These are phyloP conservation scores for Pantelozetes paolii DNA, from an alignment of 2,888 invertebrate species.

Conservation along the genomic window DNA sequence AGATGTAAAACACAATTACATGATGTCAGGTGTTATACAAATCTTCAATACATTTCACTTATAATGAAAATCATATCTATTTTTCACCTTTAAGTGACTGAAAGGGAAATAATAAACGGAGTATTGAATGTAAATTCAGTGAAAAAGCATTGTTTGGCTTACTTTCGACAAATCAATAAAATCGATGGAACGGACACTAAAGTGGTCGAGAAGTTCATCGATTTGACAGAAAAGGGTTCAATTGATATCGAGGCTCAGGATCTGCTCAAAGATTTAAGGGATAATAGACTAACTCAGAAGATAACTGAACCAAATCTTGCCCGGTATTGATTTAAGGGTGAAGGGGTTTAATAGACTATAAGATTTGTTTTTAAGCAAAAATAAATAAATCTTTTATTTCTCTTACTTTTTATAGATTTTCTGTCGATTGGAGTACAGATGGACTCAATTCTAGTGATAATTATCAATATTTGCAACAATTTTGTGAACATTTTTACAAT, in stretches of 20 bases:
- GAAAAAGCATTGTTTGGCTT: conserved; percentile 90
- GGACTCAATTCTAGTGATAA: conserved; percentile 89
- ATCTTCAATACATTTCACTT: conserved; percentile 45
- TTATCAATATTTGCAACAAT: conserved; percentile 85
- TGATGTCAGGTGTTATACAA: conserved; percentile 79
- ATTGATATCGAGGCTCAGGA: conserved; percentile 90
- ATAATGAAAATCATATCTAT: not conserved
- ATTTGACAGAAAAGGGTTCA: conserved; percentile 77
- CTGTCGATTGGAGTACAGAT: conserved; percentile 95
- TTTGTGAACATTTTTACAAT: conserved; percentile 88
- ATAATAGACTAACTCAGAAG: conserved; percentile 80
- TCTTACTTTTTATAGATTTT: conserved; percentile 62
- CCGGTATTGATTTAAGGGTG: conserved; percentile 59
- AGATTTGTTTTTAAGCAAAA: no score
- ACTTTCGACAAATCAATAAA: conserved; percentile 87
- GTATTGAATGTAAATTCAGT: conserved; percentile 87
- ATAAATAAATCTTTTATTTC: not conserved
- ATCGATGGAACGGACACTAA: conserved; percentile 91
- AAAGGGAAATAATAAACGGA: conserved; percentile 94
- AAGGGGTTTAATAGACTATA: not conserved
- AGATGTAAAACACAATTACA: conserved; percentile 94
- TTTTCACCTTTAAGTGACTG: conserved; percentile 65
- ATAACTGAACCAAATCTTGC: conserved; percentile 83
- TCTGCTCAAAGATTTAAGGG: conserved; percentile 77
- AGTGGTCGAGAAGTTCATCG: conserved; percentile 90